Conservation (phyloP, 2,113 vertebrate genomes). For the Lethenteron reissneri region DNA sequence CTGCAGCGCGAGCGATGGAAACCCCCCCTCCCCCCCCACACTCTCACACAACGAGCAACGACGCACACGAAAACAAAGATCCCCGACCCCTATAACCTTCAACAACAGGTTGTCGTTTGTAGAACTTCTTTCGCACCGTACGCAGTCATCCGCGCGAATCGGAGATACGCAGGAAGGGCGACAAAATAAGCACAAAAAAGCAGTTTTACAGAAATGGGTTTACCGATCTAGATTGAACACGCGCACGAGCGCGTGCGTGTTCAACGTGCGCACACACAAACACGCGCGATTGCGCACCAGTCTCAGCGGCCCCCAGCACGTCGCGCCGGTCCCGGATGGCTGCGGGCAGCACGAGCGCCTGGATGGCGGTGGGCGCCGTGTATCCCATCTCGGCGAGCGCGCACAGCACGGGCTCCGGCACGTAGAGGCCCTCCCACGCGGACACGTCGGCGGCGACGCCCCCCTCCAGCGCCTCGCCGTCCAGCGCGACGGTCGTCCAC, state of each 20-base stretch:
- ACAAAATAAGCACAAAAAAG: not conserved
- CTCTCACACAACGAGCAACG: no score
- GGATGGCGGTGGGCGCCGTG: constrained; percentile 61
- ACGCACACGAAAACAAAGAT: no score
- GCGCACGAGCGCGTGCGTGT: no score
- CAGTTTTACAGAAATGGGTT: not conserved
- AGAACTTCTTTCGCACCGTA: no score
- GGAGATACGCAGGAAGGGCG: no score
- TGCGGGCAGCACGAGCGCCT: constrained; percentile 53
- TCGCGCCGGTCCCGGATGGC: constrained; percentile 78
- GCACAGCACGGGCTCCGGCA: constrained; percentile 43
- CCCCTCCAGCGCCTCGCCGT: no score
- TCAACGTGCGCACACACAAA: no score
- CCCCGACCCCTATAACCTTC: no score
- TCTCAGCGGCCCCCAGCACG: constrained; percentile 80
- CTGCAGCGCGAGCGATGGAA: not conserved
- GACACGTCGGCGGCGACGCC: constrained; percentile 26
- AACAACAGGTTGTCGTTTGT: no score
- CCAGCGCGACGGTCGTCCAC: no score
- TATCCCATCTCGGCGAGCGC: constrained; percentile 67
- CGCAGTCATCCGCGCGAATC: no score
- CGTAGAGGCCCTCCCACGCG: constrained; percentile 67
- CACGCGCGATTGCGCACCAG: constrained; percentile 27
- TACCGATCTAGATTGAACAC: not conserved
- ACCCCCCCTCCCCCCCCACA: no score